Evolutionary conservation across 2,113 vertebrate genomes (phyloP), one percentile per base, ranked within the genome.

Genomic region (Oreochromis spilurus): DNA sequence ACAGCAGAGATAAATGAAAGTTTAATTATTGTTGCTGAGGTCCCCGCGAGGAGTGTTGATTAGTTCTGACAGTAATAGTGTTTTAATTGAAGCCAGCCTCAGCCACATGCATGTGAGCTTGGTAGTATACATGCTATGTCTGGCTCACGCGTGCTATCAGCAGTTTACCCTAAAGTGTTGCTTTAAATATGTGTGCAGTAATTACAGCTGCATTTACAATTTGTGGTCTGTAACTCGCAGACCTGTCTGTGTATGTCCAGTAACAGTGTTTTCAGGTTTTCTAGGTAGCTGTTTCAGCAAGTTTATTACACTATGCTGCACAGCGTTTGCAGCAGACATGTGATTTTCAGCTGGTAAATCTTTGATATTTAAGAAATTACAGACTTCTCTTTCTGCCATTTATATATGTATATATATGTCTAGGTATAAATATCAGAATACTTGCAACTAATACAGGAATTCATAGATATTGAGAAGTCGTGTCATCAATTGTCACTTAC

Each of bases 1-100:
- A 91, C 84, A 88, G 92, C 82, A 81, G 53, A 84, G 89, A 93
- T 94, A 95, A 95, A 94, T 91, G 85, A 88, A 84, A 82, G 87
- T 88, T 89, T 92, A 92, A 94, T 95, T 95, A 92, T 88, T 92
- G 82, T 87, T 89, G 91, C 86, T 72, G 93, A 85, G 84, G 88
- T 95, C 89, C 85, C 81, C 67, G 31, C 9, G 67, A 85, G 84
- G 88, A 90, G 91, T 94, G 93, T 94, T 93, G 95, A 96, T 95
- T 92, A 87, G 86, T 87, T 94, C 88, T 95, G 95, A 96, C 95
- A 94, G 92, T 95, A 94, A 95, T 94, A 88, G 93, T 50, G 93
- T 93, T 94, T 94, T 95, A 95, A 95, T 95, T 94, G 91, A 92
- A 94, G 91, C 91, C 94, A 95, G 93, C 45, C 89, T 53, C n/a